These are phyloP conservation scores for Stylophora pistillata DNA, from an alignment of 64 coral and sea anemone genomes.

Conservation along the genomic window DNA sequence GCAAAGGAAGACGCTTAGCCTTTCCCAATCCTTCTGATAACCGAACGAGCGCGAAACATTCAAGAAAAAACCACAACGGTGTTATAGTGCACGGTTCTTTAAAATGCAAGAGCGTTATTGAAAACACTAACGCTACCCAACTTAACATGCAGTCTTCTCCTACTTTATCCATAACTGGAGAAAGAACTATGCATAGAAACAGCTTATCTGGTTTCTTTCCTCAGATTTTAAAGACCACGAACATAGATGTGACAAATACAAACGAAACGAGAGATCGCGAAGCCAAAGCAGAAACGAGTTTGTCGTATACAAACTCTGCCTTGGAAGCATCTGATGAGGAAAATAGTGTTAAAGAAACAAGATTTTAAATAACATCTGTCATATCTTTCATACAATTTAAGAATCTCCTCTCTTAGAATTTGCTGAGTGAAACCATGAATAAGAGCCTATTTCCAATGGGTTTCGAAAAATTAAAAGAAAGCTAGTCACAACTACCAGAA, in stretches of 20 bases:
- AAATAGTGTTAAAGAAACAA: not conserved
- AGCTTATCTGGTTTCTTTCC: not conserved
- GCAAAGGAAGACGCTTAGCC: constrained; percentile 7
- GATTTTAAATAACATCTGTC: not conserved
- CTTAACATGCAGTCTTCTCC: not conserved
- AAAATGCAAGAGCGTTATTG: constrained; percentile 13
- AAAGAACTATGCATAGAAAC: not conserved
- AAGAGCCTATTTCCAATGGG: too few relatives aligned
- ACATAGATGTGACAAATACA: not conserved
- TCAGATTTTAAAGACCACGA: not conserved
- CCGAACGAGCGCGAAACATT: not conserved
- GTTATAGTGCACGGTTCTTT: constrained; percentile 27
- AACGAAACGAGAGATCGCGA: not conserved
- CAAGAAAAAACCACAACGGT: not conserved
- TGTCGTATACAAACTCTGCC: not conserved
- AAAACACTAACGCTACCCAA: not conserved
- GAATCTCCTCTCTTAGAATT: too few relatives aligned
- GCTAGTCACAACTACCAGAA: too few relatives aligned
- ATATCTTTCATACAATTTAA: too few relatives aligned
- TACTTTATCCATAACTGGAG: not conserved
- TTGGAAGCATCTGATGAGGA: not conserved
- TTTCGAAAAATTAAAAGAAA: too few relatives aligned
- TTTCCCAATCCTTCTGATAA: not conserved
- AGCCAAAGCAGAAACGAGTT: not conserved
- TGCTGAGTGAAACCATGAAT: too few relatives aligned